Base-by-base conservation (phyloP, 2,888 invertebrate species). In the Julus scandinavius region DNA sequence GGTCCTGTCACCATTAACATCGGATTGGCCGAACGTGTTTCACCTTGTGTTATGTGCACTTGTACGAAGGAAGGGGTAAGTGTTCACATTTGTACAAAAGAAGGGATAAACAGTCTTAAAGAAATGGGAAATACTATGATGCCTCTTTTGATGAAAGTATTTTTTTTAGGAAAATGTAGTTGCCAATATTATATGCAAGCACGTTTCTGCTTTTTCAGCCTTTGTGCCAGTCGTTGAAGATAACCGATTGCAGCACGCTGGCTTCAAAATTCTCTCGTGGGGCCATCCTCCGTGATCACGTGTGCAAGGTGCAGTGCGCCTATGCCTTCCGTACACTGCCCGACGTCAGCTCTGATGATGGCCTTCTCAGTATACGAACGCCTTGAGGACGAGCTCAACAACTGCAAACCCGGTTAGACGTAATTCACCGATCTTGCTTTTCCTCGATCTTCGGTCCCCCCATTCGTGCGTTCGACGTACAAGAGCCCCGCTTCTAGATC, bases 281-380 rank as follows among this genome's bases (percentile, higher is more conserved):
- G 72, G 92, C 92, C 41, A 92, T 93, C 49, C 91, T 93, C 40
- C 91, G 91, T 7, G 93, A 93, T 90, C 92, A 93, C 90, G 93
- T 93, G 3, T 93, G 93, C 90, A 93, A 93, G 91, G 93, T 93
- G 38, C 93, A 93, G 90, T 93, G 93, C 91, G 93, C 93, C 41
- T 93, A 92, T 90, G 92, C 93, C 17, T 93, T 91, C 72, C 88
- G 90, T 45, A 89, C 90, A 0, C 89, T 89, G 9, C 89, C 90
- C 13, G 88, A 90, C 38, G 89, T 90, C 50, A 89, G 89, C 63
- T 85, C 88, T 5, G 90, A 89, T 6, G 88, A 89, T 45, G 54
- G 72, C n/a, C 72, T 89, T 15, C 85, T 89, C 7, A 87, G 88
- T 87, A 89, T 89, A 49, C 50, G 86, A 87, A 72, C 58, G 38